These are phyloP conservation scores for Ceyx margarethae DNA, from an alignment of 2,113 vertebrate genomes.

Conservation along the genomic window DNA sequence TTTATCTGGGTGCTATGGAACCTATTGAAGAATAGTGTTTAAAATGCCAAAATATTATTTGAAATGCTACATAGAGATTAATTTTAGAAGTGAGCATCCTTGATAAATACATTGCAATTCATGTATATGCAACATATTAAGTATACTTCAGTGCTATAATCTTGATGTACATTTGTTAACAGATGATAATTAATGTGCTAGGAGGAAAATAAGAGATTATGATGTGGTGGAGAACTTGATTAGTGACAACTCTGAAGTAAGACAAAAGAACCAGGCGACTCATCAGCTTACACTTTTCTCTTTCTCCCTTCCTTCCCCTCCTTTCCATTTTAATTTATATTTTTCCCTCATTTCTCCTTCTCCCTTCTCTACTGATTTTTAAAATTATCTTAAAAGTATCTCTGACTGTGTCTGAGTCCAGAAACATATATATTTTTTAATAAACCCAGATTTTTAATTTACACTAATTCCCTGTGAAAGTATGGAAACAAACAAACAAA, in stretches of 20 bases:
- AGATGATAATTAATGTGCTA: slow-evolving; percentile 48
- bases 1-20: neutral
- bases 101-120: slow-evolving; percentile 31
- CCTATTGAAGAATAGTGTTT: neutral
- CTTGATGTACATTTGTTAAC: slow-evolving; percentile 58
- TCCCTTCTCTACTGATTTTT: neutral
- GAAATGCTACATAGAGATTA: slow-evolving; percentile 5
- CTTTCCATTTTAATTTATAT: neutral
- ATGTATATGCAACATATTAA: slow-evolving; percentile 60
- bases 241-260: slow-evolving; percentile 32
- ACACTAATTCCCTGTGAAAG: neutral
- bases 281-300: neutral
- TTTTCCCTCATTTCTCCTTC: neutral
- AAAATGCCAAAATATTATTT: neutral
- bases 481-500: neutral
- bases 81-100: slow-evolving; percentile 9
- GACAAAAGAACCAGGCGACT: slow-evolving; percentile 1
- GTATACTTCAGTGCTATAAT: slow-evolving; percentile 39
- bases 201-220: slow-evolving; percentile 27
- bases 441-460: neutral
- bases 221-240: slow-evolving; percentile 36
- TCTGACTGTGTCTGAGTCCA: neutral
- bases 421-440: neutral
- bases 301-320: neutral
- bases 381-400: neutral